Base-by-base conservation (phyloP, 2,888 invertebrate genomes). In the Oegoconia quadripuncta region DNA sequence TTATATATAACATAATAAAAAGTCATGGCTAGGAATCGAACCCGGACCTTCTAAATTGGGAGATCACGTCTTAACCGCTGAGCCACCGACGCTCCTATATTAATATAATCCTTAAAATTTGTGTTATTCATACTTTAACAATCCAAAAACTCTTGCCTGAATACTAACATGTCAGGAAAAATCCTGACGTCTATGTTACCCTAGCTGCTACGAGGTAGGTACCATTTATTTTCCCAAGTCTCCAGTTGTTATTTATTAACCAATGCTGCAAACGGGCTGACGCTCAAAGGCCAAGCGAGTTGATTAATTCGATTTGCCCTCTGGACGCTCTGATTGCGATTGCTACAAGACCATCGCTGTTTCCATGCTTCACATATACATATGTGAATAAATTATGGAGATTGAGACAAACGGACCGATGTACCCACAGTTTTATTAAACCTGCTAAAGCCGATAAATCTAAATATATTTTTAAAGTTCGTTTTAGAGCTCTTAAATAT, bases 261-360 rank as follows among this genome's bases (percentile, higher is more conserved):
- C 66, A 69, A 68, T 67, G 64, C 56, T 65, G 60, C 55, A 63
- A 70, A 68, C 66, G 62, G 62, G 60, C 54, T 62, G 62, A 60
- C 61, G 65, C 66, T 79, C 75, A 81, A 78, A 82, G 76, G 74
- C 70, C 59, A 62, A 64, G 60, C 68, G 69, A 69, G 67, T 72
- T 68, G 67, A 75, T 77, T 78, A 78, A 81, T 80, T 77, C 70
- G 69, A 79, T 81, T 78, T 78, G 70, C 72, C 61, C 64, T 63
- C 58, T 70, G 69, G 63, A 64, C 67, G 70, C 68, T 69, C 68
- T 82, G 80, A 83, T 84, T 82, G 75, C 74, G 56, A 41, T 44
- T 59, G 64, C 57, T 65, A 52, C 58, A 54, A 66, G 61, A 71
- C 60, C 54, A 51, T 65, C 63, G 67, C 64, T 54, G 63, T 64